Evolutionary conservation across 35 echinoderm and acorn worm genomes (phyloP).

Genomic region (Apostichopus californicus): DNA sequence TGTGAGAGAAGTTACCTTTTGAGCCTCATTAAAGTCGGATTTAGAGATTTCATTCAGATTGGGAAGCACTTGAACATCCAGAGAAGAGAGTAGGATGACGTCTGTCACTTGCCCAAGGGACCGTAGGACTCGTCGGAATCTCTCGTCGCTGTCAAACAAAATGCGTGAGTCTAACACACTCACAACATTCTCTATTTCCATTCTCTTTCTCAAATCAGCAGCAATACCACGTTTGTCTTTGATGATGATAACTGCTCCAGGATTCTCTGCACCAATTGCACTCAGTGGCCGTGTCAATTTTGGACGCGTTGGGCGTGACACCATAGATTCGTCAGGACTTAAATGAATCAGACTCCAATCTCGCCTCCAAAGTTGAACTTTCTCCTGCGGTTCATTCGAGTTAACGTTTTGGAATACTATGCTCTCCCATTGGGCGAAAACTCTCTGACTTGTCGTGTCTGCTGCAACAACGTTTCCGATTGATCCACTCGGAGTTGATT

Average conservation of each 20-base stretch:
- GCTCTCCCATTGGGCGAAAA: slow-evolving; percentile 80
- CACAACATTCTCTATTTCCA: slow-evolving; percentile 93
- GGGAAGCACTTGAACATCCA: slow-evolving; percentile 80
- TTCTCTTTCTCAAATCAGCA: slow-evolving; percentile 73
- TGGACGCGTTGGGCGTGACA: not conserved
- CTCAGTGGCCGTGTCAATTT: slow-evolving; percentile 70
- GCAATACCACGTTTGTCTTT: slow-evolving; percentile 88
- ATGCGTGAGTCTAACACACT: slow-evolving; percentile 91
- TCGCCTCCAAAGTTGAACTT: slow-evolving; percentile 88
- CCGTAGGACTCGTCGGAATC: slow-evolving; percentile 86
- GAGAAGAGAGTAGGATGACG: slow-evolving; percentile 79
- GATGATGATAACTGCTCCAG: slow-evolving; percentile 90
- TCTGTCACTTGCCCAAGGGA: slow-evolving; percentile 91
- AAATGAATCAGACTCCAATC: slow-evolving; percentile 68
- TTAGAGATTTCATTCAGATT: slow-evolving; percentile 63
- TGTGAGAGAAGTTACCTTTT: slow-evolving; percentile 73
- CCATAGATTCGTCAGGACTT: slow-evolving; percentile 36
- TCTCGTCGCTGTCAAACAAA: slow-evolving; percentile 81
- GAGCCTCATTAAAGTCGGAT: slow-evolving; percentile 79
- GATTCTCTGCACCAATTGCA: slow-evolving; percentile 86
- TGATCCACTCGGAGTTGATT: slow-evolving; percentile 57
- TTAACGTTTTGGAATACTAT: slow-evolving; percentile 84
- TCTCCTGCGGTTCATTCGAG: slow-evolving; percentile 89
- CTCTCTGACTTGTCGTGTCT: slow-evolving; percentile 81
- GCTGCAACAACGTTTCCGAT: slow-evolving; percentile 78